phyloP scores from a whole-genome alignment of 2,797 vertebrate genomes.

The Sparidentex hasta region DNA sequence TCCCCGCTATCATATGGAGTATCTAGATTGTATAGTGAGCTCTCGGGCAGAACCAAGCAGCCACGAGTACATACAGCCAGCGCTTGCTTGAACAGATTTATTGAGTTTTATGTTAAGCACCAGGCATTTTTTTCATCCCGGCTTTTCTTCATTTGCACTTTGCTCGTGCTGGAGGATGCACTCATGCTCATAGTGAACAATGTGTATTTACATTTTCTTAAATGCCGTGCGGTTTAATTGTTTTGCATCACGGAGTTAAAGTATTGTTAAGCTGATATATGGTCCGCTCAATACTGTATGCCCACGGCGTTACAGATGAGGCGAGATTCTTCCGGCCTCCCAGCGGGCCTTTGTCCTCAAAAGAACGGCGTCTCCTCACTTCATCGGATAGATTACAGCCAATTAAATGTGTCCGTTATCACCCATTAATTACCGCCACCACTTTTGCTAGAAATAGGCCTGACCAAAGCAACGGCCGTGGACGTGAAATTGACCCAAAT shows the following conservation, averaged over 20 bases:
- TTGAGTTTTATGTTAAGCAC: conserved; percentile 66
- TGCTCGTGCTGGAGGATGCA: conserved; percentile 35
- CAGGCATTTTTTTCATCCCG: conserved; percentile 30
- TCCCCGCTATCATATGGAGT: conserved; percentile 65
- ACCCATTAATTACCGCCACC: conserved; percentile 79
- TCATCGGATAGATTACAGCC: conserved; percentile 79
- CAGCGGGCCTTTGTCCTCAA: conserved; percentile 66
- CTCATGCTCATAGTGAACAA: conserved; percentile 23
- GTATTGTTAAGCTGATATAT: conserved; percentile 48
- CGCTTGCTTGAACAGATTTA: conserved; percentile 64
- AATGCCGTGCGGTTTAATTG: conserved; percentile 57
- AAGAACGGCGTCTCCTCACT: conserved; percentile 69
- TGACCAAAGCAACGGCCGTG: conserved; percentile 63
- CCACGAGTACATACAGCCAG: conserved; percentile 44
- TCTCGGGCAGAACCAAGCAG: conserved; percentile 62
- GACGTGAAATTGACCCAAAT: conserved; percentile 84
- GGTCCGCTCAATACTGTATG: conserved; percentile 40
- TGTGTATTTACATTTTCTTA: conserved; percentile 52
- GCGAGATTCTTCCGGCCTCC: conserved; percentile 45
- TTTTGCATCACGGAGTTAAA: conserved; percentile 26
- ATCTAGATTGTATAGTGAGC: conserved; percentile 70
- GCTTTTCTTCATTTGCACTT: conserved; percentile 43
- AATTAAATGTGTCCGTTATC: conserved; percentile 83
- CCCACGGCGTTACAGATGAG: conserved; percentile 60
- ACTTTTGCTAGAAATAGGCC: conserved; percentile 78